Conservation (phyloP, 2,113 vertebrate genomes). For the Prunella fulvescens region DNA sequence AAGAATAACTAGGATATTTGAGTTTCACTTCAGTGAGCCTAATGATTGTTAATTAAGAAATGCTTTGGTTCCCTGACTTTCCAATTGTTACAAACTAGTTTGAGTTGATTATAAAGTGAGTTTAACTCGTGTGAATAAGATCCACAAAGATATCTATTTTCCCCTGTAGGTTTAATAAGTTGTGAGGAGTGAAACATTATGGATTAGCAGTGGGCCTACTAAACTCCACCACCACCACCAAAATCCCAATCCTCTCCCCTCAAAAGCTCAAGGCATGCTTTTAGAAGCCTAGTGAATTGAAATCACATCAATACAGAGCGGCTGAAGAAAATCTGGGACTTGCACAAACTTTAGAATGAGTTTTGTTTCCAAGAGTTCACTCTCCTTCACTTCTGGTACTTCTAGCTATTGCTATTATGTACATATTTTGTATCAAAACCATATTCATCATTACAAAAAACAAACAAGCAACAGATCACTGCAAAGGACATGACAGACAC, state of each 20-base stretch:
- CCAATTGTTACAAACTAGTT: background rate
- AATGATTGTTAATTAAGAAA: background rate
- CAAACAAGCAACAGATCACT: background rate
- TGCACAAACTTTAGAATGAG: background rate
- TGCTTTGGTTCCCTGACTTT: background rate
- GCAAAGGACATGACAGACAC: background rate
- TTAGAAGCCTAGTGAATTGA: background rate
- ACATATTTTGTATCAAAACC: background rate
- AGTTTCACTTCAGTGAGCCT: background rate
- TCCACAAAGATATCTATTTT: background rate
- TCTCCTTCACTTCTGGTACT: background rate
- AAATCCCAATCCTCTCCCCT: background rate
- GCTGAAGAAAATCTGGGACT: background rate
- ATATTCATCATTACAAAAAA: background rate
- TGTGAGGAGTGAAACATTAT: background rate
- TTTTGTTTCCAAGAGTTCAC: background rate
- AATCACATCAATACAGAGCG: background rate
- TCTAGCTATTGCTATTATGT: background rate
- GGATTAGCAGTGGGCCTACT: background rate
- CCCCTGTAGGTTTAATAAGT: background rate
- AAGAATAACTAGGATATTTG: background rate
- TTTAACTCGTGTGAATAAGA: background rate
- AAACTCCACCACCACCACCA: background rate
- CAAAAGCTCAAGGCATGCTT: background rate
- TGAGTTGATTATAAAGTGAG: background rate